Percentiles rank a stretch among this genome's conserved stretches.
Conservation (phyloP, 2,888 invertebrate species). For the Eristalis pertinax region DNA sequence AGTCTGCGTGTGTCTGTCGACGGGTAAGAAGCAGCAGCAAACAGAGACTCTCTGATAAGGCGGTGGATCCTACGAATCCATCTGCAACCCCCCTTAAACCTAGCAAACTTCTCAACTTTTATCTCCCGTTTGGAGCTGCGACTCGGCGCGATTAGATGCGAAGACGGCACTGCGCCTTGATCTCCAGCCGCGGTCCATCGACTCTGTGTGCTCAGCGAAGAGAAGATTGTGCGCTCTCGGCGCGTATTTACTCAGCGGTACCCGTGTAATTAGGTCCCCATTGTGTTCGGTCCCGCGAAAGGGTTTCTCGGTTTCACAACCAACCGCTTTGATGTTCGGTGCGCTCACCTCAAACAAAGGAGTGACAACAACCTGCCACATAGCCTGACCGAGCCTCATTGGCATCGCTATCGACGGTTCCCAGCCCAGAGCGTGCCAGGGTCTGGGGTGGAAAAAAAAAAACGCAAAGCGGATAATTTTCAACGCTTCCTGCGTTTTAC, state of each 20-base stretch:
- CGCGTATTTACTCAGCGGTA: constrained; percentile 28
- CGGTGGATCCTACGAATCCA: constrained; percentile 9
- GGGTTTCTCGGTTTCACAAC: neutral
- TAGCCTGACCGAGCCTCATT: constrained; percentile 4
- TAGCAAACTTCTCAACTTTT: constrained; percentile 26
- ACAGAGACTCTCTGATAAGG: constrained; percentile 47
- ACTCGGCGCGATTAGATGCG: constrained; percentile 30
- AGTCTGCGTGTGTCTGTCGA: constrained; percentile 7
- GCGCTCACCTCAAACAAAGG: constrained; percentile 53
- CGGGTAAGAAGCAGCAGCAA: constrained; percentile 34
- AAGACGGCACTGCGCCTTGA: constrained; percentile 31
- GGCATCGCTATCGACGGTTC: neutral
- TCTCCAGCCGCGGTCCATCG: constrained; percentile 31
- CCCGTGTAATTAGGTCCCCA: constrained; percentile 32
- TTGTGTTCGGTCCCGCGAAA: constrained; percentile 9
- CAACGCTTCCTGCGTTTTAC: constrained; percentile 59
- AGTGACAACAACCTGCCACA: neutral
- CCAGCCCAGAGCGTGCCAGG: neutral
- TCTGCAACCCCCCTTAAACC: neutral
- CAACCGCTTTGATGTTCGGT: constrained; percentile 42
- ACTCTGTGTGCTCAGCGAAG: neutral
- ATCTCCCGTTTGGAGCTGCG: neutral
- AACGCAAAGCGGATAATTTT: constrained; percentile 44
- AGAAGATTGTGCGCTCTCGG: constrained; percentile 7
- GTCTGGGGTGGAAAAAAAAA: constrained; percentile 1